Conservation (phyloP, 2,888 invertebrate species). For the Oscheius myriophilus region DNA sequence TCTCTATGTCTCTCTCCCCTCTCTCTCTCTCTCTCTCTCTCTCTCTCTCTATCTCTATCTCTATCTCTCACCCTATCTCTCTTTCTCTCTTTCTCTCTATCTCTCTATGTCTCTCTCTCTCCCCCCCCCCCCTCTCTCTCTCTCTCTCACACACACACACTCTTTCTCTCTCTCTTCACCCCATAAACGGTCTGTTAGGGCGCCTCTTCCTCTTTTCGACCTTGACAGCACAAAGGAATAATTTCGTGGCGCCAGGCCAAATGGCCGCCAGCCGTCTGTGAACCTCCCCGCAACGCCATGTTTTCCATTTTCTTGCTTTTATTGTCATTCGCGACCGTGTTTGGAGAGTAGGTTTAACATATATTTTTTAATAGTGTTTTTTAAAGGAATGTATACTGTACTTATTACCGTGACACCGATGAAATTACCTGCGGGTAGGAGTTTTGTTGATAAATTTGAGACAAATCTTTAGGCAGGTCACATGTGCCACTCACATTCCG, state of each 20-base stretch:
- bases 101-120: too few relatives aligned
- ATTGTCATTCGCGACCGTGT: neutral
- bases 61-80: too few relatives aligned
- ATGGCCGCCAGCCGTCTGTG: slow-evolving; percentile 9
- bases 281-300: slow-evolving; percentile 12
- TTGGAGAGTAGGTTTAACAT: slow-evolving; percentile 29
- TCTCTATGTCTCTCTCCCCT: too few relatives aligned
- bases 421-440: slow-evolving; percentile 69
- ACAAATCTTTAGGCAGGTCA: slow-evolving; percentile 58
- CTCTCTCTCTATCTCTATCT: too few relatives aligned
- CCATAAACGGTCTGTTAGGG: too few relatives aligned
- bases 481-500: slow-evolving; percentile 65
- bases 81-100: too few relatives aligned
- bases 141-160: too few relatives aligned
- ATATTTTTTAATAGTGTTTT: neutral
- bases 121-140: too few relatives aligned
- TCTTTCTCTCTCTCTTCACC: too few relatives aligned
- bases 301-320: slow-evolving; percentile 18
- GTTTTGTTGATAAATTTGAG: neutral
- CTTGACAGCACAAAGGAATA: slow-evolving; percentile 24
- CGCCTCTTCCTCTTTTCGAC: neutral
- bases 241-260: slow-evolving; percentile 31
- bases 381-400: slow-evolving; percentile 68
- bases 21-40: too few relatives aligned
- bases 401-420: slow-evolving; percentile 68